Conservation (phyloP, 2,113 vertebrate genomes). For the Ibidorhyncha struthersii region DNA sequence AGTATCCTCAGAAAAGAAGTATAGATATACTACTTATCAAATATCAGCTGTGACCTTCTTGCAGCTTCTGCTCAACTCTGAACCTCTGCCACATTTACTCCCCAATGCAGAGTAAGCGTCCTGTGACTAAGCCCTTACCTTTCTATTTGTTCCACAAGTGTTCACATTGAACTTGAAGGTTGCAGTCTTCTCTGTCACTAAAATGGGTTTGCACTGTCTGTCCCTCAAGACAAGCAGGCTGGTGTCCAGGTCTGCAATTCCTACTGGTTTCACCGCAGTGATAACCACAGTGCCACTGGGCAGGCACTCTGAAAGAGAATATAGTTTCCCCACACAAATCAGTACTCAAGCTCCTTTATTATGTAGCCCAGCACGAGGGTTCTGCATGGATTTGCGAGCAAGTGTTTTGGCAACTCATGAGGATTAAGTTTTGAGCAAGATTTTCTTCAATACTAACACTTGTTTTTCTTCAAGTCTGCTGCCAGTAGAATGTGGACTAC, state of each 20-base stretch:
- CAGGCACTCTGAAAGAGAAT: conserved; percentile 45
- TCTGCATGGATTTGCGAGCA: background rate
- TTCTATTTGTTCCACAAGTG: conserved; percentile 55
- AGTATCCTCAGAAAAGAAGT: background rate
- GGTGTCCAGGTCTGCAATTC: conserved; percentile 15
- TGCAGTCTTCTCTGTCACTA: conserved; percentile 38
- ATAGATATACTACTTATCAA: background rate
- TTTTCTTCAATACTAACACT: background rate
- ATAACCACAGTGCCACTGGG: conserved; percentile 56
- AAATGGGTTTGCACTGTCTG: conserved; percentile 1
- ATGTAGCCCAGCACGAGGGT: background rate
- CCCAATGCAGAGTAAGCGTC: background rate
- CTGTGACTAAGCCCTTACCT: background rate
- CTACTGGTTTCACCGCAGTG: conserved; percentile 26
- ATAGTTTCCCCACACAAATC: background rate
- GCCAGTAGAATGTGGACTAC: background rate
- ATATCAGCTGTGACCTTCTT: background rate
- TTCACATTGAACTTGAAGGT: conserved; percentile 51
- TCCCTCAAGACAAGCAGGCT: conserved; percentile 48
- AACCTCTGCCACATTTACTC: background rate
- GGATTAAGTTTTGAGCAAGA: background rate
- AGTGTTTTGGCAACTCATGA: background rate
- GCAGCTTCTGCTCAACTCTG: background rate
- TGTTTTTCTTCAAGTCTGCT: background rate
- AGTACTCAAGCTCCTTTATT: background rate